phyloP scores from a whole-genome alignment of 2,888 invertebrate species.

The Eutolmus rufibarbis region DNA sequence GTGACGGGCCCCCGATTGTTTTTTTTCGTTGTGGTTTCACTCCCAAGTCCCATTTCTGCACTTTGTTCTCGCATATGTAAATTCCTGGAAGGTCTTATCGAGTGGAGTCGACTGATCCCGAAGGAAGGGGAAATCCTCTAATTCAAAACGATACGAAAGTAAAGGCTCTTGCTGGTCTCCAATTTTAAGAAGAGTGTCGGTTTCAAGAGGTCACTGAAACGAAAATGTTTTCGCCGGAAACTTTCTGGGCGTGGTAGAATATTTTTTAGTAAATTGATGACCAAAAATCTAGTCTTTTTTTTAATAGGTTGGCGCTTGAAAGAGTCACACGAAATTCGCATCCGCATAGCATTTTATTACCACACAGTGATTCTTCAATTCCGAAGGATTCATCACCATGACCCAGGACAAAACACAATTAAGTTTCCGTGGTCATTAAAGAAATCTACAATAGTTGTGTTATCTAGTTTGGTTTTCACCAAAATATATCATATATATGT shows the following conservation, averaged over 20 bases:
- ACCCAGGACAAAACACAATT: no score
- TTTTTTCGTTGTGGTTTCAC: not conserved
- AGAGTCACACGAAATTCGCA: no score
- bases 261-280: not conserved
- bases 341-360: no score
- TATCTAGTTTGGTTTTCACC: no score
- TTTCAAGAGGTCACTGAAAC: not conserved
- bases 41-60: not conserved
- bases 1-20: not conserved
- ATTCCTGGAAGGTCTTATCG: conserved; percentile 4
- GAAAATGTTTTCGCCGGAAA: not conserved
- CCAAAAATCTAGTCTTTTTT: not conserved
- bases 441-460: no score
- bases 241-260: not conserved
- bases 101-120: not conserved
- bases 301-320: not conserved
- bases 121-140: not conserved
- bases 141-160: not conserved
- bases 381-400: no score
- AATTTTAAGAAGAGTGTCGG: not conserved
- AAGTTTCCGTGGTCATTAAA: no score
- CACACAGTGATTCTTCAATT: no score
- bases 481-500: no score
- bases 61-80: conserved; percentile 10
- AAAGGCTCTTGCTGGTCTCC: not conserved